Evolutionary conservation across 2,888 invertebrate species (phyloP), one percentile per base, ranked within the genome.

Genomic region (Drosophila fulvimacula): DNA sequence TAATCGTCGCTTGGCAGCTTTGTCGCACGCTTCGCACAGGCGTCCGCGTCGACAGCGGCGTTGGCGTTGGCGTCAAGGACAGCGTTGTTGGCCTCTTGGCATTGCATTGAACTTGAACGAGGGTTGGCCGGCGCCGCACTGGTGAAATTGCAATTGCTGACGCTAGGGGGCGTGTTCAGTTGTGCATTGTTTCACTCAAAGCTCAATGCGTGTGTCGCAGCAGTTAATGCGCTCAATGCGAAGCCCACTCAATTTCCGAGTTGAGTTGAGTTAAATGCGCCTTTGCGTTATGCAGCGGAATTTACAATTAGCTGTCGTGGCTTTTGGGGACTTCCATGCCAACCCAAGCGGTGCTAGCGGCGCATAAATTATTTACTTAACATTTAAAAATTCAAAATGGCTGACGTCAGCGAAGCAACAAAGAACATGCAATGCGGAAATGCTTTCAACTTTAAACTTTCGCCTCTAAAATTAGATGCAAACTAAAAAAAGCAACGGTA

Each of bases 81-180:
- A 78, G 67, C 65, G 75, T 52, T 61, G 56, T 65, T 53, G 64
- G 19, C 62, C 69, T 19, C 46, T 56, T 55, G 21, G 68, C 44
- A 73, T 81, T 82, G 88, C 82, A 83, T 83, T 83, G 82, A 83
- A 83, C 82, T 83, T 83, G 82, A 85, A 87, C 87, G 70, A 55
- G 76, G 79, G 84, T 73, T 73, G 83, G 48, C 46, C 30, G 41
- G 55, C 62, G 44, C 30, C 3, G 30, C 62, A 65, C 58, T 73
- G 51, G 39, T 60, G 56, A 41, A 42, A 44, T 57, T 70, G 74
- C 62, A 69, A 17, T 67, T 53, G 44, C 70, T 42, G 38, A 55
- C 69, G 67, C 63, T 39, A 60, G 79, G 76, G 82, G 82, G 82
- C 84, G 82, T 87, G 84, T 73, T 76, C 30, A 58, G 21, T 17